Conservation (phyloP, 2,113 vertebrate genomes). For the Gnathonemus echidnorhynchus region DNA sequence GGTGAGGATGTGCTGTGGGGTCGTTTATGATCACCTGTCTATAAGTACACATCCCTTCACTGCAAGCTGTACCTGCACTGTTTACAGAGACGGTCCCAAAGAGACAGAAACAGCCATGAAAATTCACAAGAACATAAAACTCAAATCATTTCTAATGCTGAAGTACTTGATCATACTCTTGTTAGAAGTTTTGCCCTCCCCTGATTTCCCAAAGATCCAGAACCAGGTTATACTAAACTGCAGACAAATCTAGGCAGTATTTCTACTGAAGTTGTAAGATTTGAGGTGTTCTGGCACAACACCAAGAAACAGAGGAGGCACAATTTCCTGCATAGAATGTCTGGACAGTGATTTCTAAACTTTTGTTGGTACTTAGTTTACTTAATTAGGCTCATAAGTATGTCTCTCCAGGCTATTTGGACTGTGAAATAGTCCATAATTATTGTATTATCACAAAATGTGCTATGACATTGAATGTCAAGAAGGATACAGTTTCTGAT, state of each 20-base stretch:
- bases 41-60: slow-evolving; percentile 4
- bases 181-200: slow-evolving; percentile 27
- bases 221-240: slow-evolving; percentile 28
- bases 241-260: slow-evolving; percentile 14
- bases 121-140: slow-evolving; percentile 19
- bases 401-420: not conserved
- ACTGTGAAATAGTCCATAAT: not conserved
- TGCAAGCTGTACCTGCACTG: slow-evolving; percentile 30
- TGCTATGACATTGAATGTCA: not conserved
- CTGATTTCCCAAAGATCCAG: slow-evolving; percentile 35
- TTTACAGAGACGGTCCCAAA: slow-evolving; percentile 49
- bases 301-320: not conserved
- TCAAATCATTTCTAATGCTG: slow-evolving; percentile 29
- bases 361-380: not conserved
- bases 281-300: not conserved
- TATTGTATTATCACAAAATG: not conserved
- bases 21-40: not conserved
- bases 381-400: not conserved
- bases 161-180: slow-evolving; percentile 31
- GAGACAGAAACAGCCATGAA: slow-evolving; percentile 10
- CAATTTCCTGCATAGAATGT: not conserved
- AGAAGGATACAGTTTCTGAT: not conserved
- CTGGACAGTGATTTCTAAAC: not conserved
- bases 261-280: not conserved
- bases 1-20: not conserved